These are phyloP conservation scores for Mareca strepera DNA, from an alignment of 2,797 vertebrate genomes.

Conservation along the genomic window DNA sequence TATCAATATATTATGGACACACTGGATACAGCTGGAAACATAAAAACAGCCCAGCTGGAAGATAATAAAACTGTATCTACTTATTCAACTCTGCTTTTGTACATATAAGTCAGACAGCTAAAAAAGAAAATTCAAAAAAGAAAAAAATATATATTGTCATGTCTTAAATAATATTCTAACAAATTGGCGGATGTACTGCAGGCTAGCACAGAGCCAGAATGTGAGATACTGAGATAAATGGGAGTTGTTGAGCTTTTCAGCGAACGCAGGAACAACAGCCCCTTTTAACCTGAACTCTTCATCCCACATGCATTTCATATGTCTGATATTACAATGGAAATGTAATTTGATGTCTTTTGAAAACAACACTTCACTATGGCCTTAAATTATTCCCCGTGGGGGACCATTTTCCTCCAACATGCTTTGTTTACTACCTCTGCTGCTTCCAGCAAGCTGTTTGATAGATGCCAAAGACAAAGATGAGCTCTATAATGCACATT, in stretches of 20 bases:
- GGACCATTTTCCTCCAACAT: conserved; percentile 25
- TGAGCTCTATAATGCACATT: neutral
- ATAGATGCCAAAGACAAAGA: conserved; percentile 49
- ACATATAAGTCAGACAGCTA: neutral
- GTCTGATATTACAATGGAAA: conserved; percentile 24
- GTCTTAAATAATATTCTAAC: neutral
- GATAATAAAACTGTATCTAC: neutral
- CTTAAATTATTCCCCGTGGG: conserved; percentile 52
- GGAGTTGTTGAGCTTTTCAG: neutral
- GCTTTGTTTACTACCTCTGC: conserved; percentile 52
- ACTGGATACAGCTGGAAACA: neutral
- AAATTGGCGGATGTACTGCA: neutral
- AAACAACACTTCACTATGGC: conserved; percentile 37
- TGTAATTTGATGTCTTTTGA: conserved; percentile 39
- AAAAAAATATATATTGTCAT: neutral
- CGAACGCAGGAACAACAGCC: neutral
- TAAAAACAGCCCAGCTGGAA: neutral
- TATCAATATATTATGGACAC: neutral
- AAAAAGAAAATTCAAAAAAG: neutral
- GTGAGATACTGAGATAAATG: neutral
- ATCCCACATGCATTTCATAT: neutral
- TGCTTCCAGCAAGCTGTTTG: conserved; percentile 42
- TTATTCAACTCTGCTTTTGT: neutral
- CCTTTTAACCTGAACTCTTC: conserved; percentile 23
- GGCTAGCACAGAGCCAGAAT: neutral